Conservation (phyloP, 37 sponge, comb jelly and placozoan species). For the Eunapius fragilis region DNA sequence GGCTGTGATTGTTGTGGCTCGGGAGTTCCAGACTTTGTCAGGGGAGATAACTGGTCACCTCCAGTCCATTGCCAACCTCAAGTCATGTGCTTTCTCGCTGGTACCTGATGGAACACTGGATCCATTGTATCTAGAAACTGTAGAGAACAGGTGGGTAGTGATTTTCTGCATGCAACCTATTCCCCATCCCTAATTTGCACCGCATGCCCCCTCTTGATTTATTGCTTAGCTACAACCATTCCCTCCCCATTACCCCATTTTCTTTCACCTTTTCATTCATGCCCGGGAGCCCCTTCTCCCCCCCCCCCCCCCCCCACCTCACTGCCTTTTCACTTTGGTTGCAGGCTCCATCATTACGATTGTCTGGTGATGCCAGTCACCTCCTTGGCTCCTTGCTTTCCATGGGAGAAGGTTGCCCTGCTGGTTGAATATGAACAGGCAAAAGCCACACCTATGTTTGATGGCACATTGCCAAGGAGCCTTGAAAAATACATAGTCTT, state of each 20-base stretch:
- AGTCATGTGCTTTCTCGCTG: conserved; percentile 67
- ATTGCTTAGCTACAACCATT: too few species aligned
- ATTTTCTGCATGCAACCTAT: not conserved
- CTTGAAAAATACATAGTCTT: not conserved
- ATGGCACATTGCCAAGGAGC: not conserved
- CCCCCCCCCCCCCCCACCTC: not conserved
- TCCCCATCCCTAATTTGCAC: not conserved
- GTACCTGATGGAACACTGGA: conserved; percentile 8
- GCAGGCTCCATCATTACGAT: conserved; percentile 66
- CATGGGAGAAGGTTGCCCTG: conserved; percentile 72
- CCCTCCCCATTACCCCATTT: too few species aligned
- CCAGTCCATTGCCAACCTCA: conserved; percentile 48
- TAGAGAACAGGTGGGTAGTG: conserved; percentile 43
- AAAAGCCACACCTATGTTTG: conserved; percentile 5
- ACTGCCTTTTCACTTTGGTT: not conserved
- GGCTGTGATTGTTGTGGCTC: not conserved
- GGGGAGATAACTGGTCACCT: conserved; percentile 9
- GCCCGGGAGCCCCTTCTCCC: not conserved
- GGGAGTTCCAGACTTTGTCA: not conserved
- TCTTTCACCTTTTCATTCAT: too few species aligned
- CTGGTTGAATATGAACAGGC: conserved; percentile 65
- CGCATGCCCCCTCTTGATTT: not conserved
- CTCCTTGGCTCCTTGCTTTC: conserved; percentile 40
- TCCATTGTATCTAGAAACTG: conserved; percentile 44
- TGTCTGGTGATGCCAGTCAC: conserved; percentile 65